These are phyloP conservation scores for Hypanus sabinus DNA, from an alignment of 2,113 vertebrate species.

Conservation along the genomic window DNA sequence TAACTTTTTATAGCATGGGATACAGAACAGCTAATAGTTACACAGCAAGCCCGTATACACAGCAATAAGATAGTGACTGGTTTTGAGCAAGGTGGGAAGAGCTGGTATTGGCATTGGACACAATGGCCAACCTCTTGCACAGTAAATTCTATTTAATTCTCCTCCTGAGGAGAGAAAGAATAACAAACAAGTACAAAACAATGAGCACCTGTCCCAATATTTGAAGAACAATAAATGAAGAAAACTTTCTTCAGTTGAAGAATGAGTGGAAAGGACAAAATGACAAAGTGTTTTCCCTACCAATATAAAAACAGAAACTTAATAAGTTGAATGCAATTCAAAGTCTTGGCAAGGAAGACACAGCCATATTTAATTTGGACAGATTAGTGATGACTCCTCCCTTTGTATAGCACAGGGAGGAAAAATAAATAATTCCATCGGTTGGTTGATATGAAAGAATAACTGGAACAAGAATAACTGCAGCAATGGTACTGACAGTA, in stretches of 20 bases:
- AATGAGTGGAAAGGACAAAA: background rate
- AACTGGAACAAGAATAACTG: background rate
- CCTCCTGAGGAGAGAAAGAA: too few relatives aligned
- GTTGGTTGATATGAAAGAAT: background rate
- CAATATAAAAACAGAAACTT: background rate
- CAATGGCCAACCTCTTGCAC: too few relatives aligned
- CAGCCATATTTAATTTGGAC: background rate
- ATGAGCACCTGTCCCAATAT: background rate
- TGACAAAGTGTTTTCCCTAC: background rate
- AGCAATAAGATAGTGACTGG: too few relatives aligned
- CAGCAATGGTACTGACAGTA: background rate
- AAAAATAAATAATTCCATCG: background rate
- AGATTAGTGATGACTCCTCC: background rate
- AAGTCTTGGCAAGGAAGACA: background rate
- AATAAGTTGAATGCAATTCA: background rate
- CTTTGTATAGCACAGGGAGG: background rate
- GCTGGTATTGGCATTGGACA: too few relatives aligned
- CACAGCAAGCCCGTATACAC: too few relatives aligned
- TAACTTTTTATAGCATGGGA: too few relatives aligned
- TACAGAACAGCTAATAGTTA: too few relatives aligned
- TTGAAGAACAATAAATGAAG: background rate
- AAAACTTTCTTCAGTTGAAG: background rate
- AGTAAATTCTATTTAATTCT: too few relatives aligned
- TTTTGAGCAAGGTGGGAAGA: too few relatives aligned
- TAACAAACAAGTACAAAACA: background rate